Evolutionary conservation across 2,113 vertebrate species (phyloP).

Genomic region (Pangasianodon hypophthalmus): DNA sequence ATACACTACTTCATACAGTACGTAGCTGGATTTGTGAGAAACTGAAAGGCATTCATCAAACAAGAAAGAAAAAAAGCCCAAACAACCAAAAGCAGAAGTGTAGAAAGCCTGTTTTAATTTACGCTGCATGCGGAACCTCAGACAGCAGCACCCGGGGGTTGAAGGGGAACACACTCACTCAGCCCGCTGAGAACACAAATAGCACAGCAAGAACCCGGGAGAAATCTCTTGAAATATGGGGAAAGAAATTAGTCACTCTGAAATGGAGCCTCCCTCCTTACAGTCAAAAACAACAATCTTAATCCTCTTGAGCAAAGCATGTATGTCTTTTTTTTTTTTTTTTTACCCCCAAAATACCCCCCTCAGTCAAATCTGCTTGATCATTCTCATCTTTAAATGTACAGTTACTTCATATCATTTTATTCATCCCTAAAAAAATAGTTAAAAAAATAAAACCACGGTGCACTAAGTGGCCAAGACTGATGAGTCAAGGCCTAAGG

Average conservation of each 20-base stretch:
- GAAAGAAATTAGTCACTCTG: conserved; percentile 25
- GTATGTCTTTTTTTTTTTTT: neutral
- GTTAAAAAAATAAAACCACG: conserved; percentile 68
- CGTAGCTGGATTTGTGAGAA: conserved; percentile 43
- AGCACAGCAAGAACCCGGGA: conserved; percentile 45
- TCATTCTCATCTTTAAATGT: conserved; percentile 38
- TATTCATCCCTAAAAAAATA: conserved; percentile 67
- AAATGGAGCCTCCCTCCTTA: conserved; percentile 40
- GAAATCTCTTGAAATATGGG: conserved; percentile 43
- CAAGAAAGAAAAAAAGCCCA: conserved; percentile 36
- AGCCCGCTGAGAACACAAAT: conserved; percentile 75
- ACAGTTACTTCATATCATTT: conserved; percentile 58
- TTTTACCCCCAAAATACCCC: neutral
- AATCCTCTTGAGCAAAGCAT: conserved; percentile 33
- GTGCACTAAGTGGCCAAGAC: conserved; percentile 55
- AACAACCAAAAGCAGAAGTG: conserved; percentile 26
- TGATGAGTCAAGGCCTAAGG: conserved; percentile 30
- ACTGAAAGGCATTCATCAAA: conserved; percentile 52
- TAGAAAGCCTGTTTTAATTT: conserved; percentile 45
- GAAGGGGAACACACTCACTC: conserved; percentile 58
- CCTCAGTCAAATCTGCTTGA: neutral
- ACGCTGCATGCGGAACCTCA: conserved; percentile 24
- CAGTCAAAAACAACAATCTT: conserved; percentile 12
- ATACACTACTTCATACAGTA: conserved; percentile 23
- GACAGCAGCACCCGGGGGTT: conserved; percentile 33